Evolutionary conservation across 2,113 vertebrate species (phyloP), one percentile per base, ranked within the genome.

Genomic region (Octodon degus): DNA sequence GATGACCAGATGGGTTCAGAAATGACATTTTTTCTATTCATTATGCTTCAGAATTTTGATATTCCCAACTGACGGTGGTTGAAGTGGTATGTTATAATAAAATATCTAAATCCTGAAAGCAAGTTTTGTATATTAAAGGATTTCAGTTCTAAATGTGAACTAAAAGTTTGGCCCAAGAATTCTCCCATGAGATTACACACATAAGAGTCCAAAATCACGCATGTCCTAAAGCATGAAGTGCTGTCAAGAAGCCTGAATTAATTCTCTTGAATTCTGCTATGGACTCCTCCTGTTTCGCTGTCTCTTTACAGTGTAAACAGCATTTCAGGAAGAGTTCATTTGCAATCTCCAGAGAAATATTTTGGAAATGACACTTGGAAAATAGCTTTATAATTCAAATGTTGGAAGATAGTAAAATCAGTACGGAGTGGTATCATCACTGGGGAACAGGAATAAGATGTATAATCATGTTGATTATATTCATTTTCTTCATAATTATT

Each of bases 1-100:
- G 85, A 95, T 92, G 77, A 92, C 90, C 96, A 97, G 89, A 97
- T 94, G 97, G 86, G 88, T 82, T 92, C 85, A 94, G 93, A 86
- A 95, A 96, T 91, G 47, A 89, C 60, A 53, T 40, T 95, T 8
- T 96, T 97, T 90, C 87, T 22, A 60, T 65, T 58, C 43, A 83
- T 94, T 96, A 70, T 92, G 88, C 80, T 90, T 91, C 16, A 96
- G 70, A 86, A 9, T 83, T 47, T 90, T 68, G 27, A 37, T 97
- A 90, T 83, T 90, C 80, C 34, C 90, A 83, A 2, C 0, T 77
- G 50, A 34, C 70, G 81, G 12, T n/a, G 79, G 0, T 63, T 77
- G 32, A 96, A 96, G 89, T 80, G 67, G 1, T 63, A 34, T 67
- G 47, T 60, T 85, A 40, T 94, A 60, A 47, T 93, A 96, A 90